Conservation (phyloP, 2,113 vertebrate genomes). For the Haemorhous mexicanus region DNA sequence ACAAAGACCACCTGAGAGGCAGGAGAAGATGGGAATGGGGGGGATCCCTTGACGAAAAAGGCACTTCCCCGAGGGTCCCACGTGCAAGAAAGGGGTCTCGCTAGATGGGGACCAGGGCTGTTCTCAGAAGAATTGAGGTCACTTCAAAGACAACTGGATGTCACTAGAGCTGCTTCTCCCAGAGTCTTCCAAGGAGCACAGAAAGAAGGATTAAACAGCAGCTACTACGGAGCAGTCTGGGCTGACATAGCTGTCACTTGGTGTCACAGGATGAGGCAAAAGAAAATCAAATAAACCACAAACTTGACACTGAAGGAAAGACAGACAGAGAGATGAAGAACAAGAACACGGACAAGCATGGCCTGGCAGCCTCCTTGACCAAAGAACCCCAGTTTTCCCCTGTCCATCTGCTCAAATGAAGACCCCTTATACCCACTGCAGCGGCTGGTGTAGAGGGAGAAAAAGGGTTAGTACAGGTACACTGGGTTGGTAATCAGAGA, state of each 20-base stretch:
- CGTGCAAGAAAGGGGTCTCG: neutral
- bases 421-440: slow-evolving; percentile 65
- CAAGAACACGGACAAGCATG: neutral
- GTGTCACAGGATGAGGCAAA: neutral
- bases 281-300: neutral
- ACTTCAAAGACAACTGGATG: neutral
- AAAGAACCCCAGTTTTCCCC: neutral
- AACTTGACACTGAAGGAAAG: neutral
- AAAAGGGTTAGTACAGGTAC: slow-evolving; percentile 21
- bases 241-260: neutral
- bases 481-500: neutral
- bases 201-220: neutral
- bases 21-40: neutral
- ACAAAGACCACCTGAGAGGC: neutral
- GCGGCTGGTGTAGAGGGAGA: slow-evolving; percentile 44
- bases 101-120: neutral
- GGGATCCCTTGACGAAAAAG: neutral
- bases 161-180: neutral
- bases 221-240: neutral
- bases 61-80: neutral
- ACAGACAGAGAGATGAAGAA: neutral
- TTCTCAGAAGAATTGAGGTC: neutral
- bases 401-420: neutral
- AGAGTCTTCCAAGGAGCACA: neutral
- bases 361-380: slow-evolving; percentile 3